Conservation (phyloP, 1,140 invertebrate genomes). For the Diprion similis region DNA sequence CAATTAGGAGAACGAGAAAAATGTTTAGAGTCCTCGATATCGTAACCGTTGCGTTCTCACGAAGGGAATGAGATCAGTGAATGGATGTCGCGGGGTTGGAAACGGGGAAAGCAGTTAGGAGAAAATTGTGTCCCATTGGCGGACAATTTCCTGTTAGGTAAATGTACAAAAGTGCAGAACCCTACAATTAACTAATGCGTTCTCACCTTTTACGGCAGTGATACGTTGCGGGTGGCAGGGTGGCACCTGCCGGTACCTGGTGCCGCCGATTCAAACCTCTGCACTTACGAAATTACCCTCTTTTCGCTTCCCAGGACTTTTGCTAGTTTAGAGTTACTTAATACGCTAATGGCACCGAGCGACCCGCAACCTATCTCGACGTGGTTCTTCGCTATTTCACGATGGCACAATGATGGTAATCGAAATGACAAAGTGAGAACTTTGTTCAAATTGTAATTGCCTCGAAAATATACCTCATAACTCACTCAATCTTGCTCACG, state of each 20-base stretch:
- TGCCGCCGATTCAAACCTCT: conserved; percentile 55
- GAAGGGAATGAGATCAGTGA: not conserved
- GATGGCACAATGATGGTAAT: not conserved
- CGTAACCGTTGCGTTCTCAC: not conserved
- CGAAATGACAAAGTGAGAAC: not conserved
- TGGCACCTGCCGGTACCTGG: conserved; percentile 37
- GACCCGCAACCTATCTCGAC: too few species aligned
- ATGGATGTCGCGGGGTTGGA: not conserved
- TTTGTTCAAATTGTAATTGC: not conserved
- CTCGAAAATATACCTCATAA: too few species aligned
- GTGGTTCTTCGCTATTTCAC: not conserved
- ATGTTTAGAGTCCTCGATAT: too few species aligned
- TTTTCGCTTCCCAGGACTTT: conserved; percentile 17
- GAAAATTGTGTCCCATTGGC: conserved; percentile 1
- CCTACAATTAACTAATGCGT: conserved; percentile 48
- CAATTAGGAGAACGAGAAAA: too few species aligned
- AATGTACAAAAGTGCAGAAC: conserved; percentile 16
- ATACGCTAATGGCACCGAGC: conserved; percentile 34
- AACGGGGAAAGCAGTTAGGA: not conserved
- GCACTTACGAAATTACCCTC: conserved; percentile 50
- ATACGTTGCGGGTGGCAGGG: not conserved
- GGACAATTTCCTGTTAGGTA: conserved; percentile 20
- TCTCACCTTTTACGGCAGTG: conserved; percentile 13
- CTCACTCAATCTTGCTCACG: too few species aligned
- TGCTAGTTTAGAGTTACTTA: conserved; percentile 32